Evolutionary conservation across 2,113 vertebrate species (phyloP).

Genomic region (Odontophorus gujanensis): DNA sequence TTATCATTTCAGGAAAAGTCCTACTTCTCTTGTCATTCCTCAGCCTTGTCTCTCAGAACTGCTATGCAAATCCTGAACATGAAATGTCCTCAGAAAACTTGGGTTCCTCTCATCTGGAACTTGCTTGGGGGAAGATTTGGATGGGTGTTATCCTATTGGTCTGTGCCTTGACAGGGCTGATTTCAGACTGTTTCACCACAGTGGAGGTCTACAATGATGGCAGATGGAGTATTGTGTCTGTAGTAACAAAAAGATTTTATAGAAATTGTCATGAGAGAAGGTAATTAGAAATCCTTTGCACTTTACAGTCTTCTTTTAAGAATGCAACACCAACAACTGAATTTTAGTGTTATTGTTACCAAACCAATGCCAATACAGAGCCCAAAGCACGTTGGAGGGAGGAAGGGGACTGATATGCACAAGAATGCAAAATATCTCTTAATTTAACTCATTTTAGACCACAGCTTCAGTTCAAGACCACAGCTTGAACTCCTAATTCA

Average conservation of each 20-base stretch:
- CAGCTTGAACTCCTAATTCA: background rate
- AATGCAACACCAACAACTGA: background rate
- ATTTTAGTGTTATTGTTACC: background rate
- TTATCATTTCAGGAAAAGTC: background rate
- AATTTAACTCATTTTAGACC: background rate
- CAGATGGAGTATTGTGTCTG: too few species aligned
- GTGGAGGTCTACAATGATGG: background rate
- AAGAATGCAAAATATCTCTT: background rate
- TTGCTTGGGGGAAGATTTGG: background rate
- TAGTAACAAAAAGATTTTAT: background rate
- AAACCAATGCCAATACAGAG: rapidly evolving
- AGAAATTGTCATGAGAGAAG: background rate
- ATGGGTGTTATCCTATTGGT: background rate
- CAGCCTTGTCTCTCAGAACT: background rate
- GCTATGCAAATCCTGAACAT: background rate
- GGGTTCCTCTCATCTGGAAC: background rate
- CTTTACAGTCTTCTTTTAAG: background rate
- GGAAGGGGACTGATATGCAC: background rate
- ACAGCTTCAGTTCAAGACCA: too few species aligned
- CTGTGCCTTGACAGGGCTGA: background rate
- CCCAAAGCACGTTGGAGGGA: background rate
- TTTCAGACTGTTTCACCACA: background rate
- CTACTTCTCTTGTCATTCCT: background rate
- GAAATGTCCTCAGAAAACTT: background rate
- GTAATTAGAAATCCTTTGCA: background rate